Percentiles rank a stretch among this genome's conserved stretches.
Conservation (phyloP, 1,140 invertebrate species). For the Mercenaria mercenaria region DNA sequence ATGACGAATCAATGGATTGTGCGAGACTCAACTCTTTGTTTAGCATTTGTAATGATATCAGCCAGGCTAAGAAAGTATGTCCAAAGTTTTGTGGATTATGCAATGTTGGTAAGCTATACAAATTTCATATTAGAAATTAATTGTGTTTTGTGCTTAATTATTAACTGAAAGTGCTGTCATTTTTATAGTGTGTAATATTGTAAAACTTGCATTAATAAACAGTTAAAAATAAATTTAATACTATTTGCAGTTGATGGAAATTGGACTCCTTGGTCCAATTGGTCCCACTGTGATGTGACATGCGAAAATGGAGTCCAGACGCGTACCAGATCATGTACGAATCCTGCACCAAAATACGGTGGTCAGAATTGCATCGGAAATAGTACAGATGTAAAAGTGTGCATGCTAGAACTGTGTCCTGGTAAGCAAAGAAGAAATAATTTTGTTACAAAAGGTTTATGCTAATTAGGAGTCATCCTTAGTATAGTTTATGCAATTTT, state of each 20-base stretch:
- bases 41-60: not conserved
- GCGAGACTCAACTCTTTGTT: not conserved
- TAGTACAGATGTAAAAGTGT: not conserved
- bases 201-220: too few species aligned
- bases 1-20: constrained; percentile 5
- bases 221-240: too few species aligned
- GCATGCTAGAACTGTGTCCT: not conserved
- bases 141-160: too few species aligned
- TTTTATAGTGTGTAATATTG: too few species aligned
- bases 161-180: too few species aligned
- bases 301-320: not conserved
- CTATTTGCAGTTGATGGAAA: not conserved
- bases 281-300: not conserved
- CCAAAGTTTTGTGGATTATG: not conserved
- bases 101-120: not conserved
- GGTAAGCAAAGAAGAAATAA: too few species aligned
- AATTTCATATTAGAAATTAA: too few species aligned
- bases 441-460: too few species aligned
- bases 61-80: not conserved
- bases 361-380: not conserved
- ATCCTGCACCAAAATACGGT: not conserved
- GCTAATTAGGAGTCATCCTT: too few species aligned
- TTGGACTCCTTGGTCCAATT: not conserved
- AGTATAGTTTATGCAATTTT: too few species aligned
- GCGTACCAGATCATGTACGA: not conserved